phyloP scores from a whole-genome alignment of 2,797 vertebrate species.

The Gorsachius magnificus region DNA sequence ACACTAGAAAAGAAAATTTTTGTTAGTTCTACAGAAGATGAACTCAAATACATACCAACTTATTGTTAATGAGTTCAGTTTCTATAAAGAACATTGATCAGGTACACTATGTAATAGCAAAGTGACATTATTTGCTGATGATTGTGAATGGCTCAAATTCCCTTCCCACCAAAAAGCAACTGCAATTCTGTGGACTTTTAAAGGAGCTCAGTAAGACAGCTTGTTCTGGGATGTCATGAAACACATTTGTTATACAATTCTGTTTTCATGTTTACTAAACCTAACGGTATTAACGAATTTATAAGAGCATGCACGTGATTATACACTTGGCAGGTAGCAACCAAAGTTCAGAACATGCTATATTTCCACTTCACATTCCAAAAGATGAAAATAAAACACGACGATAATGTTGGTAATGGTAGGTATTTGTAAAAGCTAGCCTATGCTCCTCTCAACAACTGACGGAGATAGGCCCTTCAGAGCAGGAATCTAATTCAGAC shows the following conservation, averaged over 20 bases:
- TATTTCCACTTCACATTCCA: background rate
- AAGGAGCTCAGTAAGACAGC: background rate
- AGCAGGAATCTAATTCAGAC: background rate
- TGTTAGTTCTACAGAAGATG: conserved; percentile 25
- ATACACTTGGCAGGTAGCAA: background rate
- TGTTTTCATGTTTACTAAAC: background rate
- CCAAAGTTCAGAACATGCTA: background rate
- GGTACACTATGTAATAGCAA: background rate
- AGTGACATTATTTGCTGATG: background rate
- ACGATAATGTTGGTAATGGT: background rate
- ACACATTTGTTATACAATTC: background rate
- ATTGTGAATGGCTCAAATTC: background rate
- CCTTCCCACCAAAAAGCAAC: background rate
- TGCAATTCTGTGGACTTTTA: background rate
- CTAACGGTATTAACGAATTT: background rate
- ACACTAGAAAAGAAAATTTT: conserved; percentile 81
- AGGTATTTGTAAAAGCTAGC: background rate
- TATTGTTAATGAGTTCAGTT: background rate
- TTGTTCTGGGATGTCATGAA: background rate
- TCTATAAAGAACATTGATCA: background rate
- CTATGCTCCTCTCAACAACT: background rate
- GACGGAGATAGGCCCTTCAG: accelerated
- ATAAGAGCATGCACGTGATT: background rate
- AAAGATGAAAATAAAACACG: background rate
- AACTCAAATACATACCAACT: background rate